phyloP scores from a whole-genome alignment of 2,113 vertebrate species.

The Chaenocephalus aceratus region DNA sequence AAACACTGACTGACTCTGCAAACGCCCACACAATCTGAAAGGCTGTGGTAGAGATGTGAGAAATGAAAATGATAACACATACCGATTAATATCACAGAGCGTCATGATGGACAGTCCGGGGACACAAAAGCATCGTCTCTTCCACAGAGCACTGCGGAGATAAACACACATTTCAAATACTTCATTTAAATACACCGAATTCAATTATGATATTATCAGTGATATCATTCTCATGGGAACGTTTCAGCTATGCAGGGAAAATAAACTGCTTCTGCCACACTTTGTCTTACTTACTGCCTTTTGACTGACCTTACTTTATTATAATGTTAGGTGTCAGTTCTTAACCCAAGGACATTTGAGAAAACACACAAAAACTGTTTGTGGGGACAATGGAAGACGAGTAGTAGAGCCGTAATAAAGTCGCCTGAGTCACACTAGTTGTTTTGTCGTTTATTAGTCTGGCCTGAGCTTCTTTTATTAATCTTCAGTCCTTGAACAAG shows the following conservation, averaged over 20 bases:
- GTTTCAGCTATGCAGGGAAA: slow-evolving; percentile 41
- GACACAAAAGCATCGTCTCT: slow-evolving; percentile 40
- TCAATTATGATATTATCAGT: slow-evolving; percentile 64
- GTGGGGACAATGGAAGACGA: slow-evolving; percentile 30
- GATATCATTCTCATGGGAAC: slow-evolving; percentile 48
- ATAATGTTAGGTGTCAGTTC: slow-evolving; percentile 14
- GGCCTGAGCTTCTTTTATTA: slow-evolving; percentile 35
- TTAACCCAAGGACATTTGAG: slow-evolving; percentile 40
- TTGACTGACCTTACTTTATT: slow-evolving; percentile 43
- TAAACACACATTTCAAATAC: slow-evolving; percentile 50
- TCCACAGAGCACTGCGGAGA: slow-evolving; percentile 34
- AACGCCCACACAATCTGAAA: slow-evolving; percentile 21
- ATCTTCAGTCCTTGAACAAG: slow-evolving; percentile 19
- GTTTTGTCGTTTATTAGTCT: slow-evolving; percentile 53
- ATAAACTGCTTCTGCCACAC: slow-evolving; percentile 14
- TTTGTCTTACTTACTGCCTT: slow-evolving; percentile 5
- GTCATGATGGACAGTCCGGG: slow-evolving; percentile 43
- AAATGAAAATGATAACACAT: slow-evolving; percentile 59
- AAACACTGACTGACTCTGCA: slow-evolving; percentile 24
- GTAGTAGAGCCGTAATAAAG: slow-evolving; percentile 35
- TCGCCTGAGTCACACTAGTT: slow-evolving; percentile 26
- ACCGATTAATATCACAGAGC: slow-evolving; percentile 32
- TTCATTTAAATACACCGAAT: slow-evolving; percentile 50
- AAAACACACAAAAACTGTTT: not conserved
- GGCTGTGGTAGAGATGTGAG: slow-evolving; percentile 46